Conservation (phyloP, 2,888 invertebrate genomes). For the Galerucella calmariensis region DNA sequence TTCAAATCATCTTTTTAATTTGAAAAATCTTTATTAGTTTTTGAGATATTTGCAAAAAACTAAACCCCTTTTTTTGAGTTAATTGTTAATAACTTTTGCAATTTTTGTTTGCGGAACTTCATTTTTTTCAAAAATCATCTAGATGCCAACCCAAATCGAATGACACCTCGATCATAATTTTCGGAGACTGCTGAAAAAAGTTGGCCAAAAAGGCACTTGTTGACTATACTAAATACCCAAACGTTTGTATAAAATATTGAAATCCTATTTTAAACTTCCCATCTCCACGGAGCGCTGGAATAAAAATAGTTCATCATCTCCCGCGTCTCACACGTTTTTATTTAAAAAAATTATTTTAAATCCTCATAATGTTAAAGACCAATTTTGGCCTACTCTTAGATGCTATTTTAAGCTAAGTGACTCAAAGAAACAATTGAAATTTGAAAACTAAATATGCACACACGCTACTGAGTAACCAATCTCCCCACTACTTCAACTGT, state of each 20-base stretch:
- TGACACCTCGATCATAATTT: too few relatives aligned
- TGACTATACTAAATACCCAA: background rate
- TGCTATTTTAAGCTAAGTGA: conserved; percentile 17
- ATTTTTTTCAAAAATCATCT: too few relatives aligned
- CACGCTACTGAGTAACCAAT: conserved; percentile 28
- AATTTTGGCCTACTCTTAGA: conserved; percentile 23
- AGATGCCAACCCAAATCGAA: too few relatives aligned
- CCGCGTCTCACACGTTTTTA: background rate
- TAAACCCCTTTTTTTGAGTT: too few relatives aligned
- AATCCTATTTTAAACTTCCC: background rate
- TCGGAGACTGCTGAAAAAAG: too few relatives aligned
- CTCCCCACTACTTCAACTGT: conserved; percentile 32
- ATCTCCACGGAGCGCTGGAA: background rate
- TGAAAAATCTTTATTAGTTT: too few relatives aligned
- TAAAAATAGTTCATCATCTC: conserved; percentile 18
- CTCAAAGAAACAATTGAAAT: conserved; percentile 21
- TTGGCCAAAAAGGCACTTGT: too few relatives aligned
- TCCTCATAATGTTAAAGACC: conserved; percentile 7
- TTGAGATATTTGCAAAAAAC: too few relatives aligned
- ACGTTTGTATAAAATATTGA: background rate
- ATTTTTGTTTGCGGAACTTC: too few relatives aligned
- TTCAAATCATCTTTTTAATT: too few relatives aligned
- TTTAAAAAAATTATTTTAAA: conserved; percentile 15
- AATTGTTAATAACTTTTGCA: too few relatives aligned
- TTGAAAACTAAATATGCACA: conserved; percentile 27